phyloP scores from a whole-genome alignment of 2,888 invertebrate species.

The Acanthosepion esculentum region DNA sequence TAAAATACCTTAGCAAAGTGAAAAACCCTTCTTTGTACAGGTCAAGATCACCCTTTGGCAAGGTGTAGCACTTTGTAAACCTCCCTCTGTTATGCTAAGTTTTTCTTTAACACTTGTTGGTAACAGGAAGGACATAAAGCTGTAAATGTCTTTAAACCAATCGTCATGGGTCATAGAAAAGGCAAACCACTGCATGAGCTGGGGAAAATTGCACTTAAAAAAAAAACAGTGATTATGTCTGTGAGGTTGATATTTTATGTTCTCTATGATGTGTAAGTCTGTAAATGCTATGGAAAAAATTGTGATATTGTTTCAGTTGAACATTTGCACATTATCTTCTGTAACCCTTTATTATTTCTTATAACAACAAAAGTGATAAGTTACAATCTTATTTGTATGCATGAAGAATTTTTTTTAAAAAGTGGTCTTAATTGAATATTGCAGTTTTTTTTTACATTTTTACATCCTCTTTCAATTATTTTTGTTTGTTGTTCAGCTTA shows the following conservation, averaged over 20 bases:
- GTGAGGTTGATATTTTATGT: not conserved
- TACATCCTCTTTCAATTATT: no score
- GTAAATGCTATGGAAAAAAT: not conserved
- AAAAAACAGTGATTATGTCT: not conserved
- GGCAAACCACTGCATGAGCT: not conserved
- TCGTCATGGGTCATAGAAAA: not conserved
- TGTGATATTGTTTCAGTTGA: not conserved
- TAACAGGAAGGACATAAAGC: not conserved
- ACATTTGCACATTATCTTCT: not conserved
- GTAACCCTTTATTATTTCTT: not conserved
- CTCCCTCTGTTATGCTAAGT: not conserved
- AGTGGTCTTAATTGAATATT: no score
- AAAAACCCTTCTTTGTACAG: not conserved
- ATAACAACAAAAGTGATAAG: no score
- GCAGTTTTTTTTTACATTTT: no score
- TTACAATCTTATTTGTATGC: no score
- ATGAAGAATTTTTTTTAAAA: no score
- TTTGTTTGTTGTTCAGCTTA: no score
- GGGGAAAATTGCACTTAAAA: not conserved
- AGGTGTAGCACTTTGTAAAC: not conserved
- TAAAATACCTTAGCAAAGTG: not conserved
- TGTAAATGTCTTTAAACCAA: not conserved
- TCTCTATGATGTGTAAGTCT: not conserved
- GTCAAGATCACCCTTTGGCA: not conserved
- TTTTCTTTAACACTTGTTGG: not conserved